A percentile compares a stretch with the other conserved stretches of the same genome.
phyloP scores from a whole-genome alignment of 2,113 vertebrate species.

The Vanacampus margaritifer region DNA sequence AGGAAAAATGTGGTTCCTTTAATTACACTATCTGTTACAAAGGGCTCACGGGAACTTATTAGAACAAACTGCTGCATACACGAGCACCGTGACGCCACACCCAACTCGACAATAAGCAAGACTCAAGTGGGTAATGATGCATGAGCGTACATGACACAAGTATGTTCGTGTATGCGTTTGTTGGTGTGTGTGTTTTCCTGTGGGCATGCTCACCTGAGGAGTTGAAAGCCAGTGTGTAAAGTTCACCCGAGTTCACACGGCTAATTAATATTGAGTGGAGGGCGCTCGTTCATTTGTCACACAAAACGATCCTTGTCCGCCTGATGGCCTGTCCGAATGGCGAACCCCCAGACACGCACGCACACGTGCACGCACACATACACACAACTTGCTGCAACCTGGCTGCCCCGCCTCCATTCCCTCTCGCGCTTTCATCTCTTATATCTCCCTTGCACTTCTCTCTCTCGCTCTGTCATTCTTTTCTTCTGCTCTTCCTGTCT shows the following conservation, averaged over 20 bases:
- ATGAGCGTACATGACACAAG: constrained; percentile 49
- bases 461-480: constrained; percentile 57
- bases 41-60: constrained; percentile 37
- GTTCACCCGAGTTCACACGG: constrained; percentile 74
- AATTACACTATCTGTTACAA: constrained; percentile 61
- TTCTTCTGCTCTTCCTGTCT: constrained; percentile 72
- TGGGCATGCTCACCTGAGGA: constrained; percentile 41
- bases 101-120: constrained; percentile 24
- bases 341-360: constrained; percentile 34
- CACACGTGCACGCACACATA: constrained; percentile 27
- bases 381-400: constrained; percentile 54
- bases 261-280: constrained; percentile 72
- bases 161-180: constrained; percentile 37
- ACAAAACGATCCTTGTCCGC: constrained; percentile 55
- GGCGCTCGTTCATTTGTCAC: constrained; percentile 68
- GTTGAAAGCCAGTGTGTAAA: constrained; percentile 62
- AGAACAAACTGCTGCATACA: constrained; percentile 19
- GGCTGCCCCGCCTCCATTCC: constrained; percentile 44
- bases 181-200: constrained; percentile 13
- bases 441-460: constrained; percentile 62
- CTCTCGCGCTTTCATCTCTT: constrained; percentile 63
- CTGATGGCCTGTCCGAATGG: constrained; percentile 39
- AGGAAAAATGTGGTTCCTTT: constrained; percentile 53
- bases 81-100: constrained; percentile 9
- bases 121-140: constrained; percentile 37